Evolutionary conservation across 2,888 invertebrate genomes (phyloP).

Genomic region (Acanthopleura granulata): DNA sequence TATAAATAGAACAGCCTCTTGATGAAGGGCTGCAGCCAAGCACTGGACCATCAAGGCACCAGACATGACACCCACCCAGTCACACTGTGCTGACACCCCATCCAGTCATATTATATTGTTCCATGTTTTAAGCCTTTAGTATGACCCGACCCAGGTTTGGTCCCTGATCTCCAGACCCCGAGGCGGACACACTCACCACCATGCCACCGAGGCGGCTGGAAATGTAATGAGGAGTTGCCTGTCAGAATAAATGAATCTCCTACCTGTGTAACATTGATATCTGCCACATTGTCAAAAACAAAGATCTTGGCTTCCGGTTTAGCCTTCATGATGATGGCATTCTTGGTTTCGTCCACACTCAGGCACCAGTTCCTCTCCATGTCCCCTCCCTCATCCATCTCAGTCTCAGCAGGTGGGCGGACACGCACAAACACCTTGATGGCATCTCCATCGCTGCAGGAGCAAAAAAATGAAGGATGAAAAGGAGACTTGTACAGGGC

Average conservation of each 20-base stretch:
- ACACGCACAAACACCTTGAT: conserved; percentile 65
- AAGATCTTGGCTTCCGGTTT: conserved; percentile 60
- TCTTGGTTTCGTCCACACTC: conserved; percentile 41
- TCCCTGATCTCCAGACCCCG: no score
- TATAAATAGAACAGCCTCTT: no score
- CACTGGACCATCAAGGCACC: no score
- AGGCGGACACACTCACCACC: no score
- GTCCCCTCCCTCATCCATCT: conserved; percentile 38
- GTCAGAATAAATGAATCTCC: not conserved
- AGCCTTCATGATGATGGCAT: conserved; percentile 47
- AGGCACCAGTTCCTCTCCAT: conserved; percentile 36
- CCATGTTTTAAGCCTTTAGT: no score
- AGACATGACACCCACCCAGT: no score
- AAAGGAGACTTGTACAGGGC: no score
- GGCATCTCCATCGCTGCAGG: conserved; percentile 51
- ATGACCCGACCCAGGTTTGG: no score
- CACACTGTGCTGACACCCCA: no score
- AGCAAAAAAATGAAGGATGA: not conserved
- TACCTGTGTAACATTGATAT: conserved; percentile 60
- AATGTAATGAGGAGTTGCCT: no score
- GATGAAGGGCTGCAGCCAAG: not conserved
- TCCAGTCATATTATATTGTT: no score
- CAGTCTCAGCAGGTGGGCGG: conserved; percentile 53
- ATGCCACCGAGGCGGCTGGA: no score
- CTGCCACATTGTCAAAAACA: conserved; percentile 63